phyloP scores from a whole-genome alignment of 2,888 invertebrate species.

The Chaitophorus viminalis region DNA sequence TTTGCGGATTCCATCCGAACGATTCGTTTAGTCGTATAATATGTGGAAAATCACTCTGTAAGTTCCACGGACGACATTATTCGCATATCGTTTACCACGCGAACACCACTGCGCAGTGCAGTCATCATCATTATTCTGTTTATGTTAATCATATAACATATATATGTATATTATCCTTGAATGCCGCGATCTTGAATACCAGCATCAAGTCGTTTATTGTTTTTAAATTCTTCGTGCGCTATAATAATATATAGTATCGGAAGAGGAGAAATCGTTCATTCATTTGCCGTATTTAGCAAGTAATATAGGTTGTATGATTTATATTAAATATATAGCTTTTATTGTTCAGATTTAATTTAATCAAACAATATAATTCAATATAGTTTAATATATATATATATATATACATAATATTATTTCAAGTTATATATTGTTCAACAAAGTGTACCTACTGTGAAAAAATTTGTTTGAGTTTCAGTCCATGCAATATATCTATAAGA shows the following conservation, averaged over 20 bases:
- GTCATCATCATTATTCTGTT: neutral
- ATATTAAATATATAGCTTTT: too few relatives aligned
- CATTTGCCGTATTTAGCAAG: neutral
- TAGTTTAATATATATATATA: too few relatives aligned
- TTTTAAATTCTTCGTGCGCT: neutral
- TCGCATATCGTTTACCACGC: neutral
- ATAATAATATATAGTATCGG: neutral
- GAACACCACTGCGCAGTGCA: neutral
- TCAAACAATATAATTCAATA: too few relatives aligned
- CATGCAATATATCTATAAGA: too few relatives aligned
- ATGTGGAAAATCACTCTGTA: constrained; percentile 13
- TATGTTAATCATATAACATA: neutral
- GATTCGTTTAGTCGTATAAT: too few relatives aligned
- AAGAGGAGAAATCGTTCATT: too few relatives aligned
- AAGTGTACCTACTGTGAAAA: too few relatives aligned
- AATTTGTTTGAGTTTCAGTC: too few relatives aligned
- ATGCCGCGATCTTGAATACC: neutral
- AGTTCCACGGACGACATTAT: neutral
- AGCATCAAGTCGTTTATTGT: neutral
- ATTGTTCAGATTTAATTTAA: too few relatives aligned
- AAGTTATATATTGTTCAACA: too few relatives aligned
- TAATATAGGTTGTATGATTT: too few relatives aligned
- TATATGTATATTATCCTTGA: neutral
- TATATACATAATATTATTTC: too few relatives aligned
- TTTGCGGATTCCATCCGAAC: constrained; percentile 23